A percentile compares a stretch with the other conserved stretches of the same genome.
Evolutionary conservation across 23 tunicate genomes (phyloP).

Genomic region (Diplosoma virens): DNA sequence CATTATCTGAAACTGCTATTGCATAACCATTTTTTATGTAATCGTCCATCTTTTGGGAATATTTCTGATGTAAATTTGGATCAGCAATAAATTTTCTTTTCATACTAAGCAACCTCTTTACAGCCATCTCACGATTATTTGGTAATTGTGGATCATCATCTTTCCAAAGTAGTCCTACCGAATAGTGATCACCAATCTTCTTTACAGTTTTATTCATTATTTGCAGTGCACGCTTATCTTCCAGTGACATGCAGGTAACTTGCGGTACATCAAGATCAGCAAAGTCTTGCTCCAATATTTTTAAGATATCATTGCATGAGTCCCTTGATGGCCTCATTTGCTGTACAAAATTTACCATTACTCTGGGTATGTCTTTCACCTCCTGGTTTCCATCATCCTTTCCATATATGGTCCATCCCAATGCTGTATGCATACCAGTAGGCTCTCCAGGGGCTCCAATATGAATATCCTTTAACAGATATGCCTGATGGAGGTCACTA

Average conservation of each 20-base stretch:
- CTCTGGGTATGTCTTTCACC: too few species aligned
- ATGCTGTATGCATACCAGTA: background rate
- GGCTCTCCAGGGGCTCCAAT: background rate
- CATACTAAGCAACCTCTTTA: background rate
- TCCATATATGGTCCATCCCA: constrained; percentile 7
- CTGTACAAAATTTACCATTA: constrained; percentile 5
- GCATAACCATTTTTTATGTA: background rate
- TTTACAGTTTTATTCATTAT: background rate
- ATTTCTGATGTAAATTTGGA: background rate
- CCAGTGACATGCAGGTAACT: background rate
- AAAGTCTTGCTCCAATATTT: constrained; percentile 4
- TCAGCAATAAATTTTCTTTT: background rate
- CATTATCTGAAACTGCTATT: background rate
- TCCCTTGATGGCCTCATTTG: background rate
- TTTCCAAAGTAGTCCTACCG: constrained; percentile 12
- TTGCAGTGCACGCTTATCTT: constrained; percentile 2
- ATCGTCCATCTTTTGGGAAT: background rate
- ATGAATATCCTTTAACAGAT: background rate
- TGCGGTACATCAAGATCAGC: background rate
- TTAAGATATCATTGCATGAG: background rate
- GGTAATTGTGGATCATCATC: background rate
- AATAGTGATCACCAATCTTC: background rate
- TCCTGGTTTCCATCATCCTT: background rate
- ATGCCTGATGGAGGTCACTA: constrained; percentile 8
- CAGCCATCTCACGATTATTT: background rate